Percentiles rank a stretch among this genome's conserved stretches.
phyloP scores from a whole-genome alignment of 2,797 vertebrate species.

The Melanogrammus aeglefinus region DNA sequence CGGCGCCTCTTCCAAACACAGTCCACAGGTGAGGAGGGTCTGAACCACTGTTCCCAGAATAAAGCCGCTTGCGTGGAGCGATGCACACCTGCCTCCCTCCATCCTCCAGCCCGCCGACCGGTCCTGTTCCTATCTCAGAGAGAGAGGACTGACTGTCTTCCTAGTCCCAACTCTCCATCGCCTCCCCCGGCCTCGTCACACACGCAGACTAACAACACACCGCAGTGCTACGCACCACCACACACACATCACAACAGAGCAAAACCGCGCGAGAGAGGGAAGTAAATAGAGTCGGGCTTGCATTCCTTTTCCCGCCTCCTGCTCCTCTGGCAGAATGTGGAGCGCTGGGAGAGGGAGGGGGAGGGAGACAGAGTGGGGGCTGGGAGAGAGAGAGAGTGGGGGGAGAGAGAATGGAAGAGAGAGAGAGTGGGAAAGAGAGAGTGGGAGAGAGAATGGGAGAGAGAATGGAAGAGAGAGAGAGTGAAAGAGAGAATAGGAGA shows the following conservation, averaged over 20 bases:
- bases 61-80: slow-evolving; percentile 21
- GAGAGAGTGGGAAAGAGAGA: slow-evolving; percentile 20
- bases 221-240: background rate
- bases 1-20: slow-evolving; percentile 36
- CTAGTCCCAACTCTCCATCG: slow-evolving; percentile 41
- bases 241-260: background rate
- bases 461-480: slow-evolving; percentile 9
- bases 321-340: slow-evolving; percentile 52
- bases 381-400: slow-evolving; percentile 18
- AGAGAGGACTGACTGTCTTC: slow-evolving; percentile 34
- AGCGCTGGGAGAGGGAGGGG: slow-evolving; percentile 24
- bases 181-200: slow-evolving; percentile 46
- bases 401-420: slow-evolving; percentile 23
- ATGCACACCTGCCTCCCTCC: background rate
- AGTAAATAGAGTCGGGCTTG: slow-evolving; percentile 49
- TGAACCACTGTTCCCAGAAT: background rate
- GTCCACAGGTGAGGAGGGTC: slow-evolving; percentile 39
- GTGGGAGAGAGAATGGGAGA: slow-evolving; percentile 24
- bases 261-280: slow-evolving; percentile 18
- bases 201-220: slow-evolving; percentile 12
- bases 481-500: slow-evolving; percentile 21
- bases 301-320: slow-evolving; percentile 58
- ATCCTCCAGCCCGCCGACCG: background rate
- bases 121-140: slow-evolving; percentile 22
- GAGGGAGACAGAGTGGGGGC: slow-evolving; percentile 24